Evolutionary conservation across 2,888 invertebrate species (phyloP).

Genomic region (Willowsia nigromaculata): DNA sequence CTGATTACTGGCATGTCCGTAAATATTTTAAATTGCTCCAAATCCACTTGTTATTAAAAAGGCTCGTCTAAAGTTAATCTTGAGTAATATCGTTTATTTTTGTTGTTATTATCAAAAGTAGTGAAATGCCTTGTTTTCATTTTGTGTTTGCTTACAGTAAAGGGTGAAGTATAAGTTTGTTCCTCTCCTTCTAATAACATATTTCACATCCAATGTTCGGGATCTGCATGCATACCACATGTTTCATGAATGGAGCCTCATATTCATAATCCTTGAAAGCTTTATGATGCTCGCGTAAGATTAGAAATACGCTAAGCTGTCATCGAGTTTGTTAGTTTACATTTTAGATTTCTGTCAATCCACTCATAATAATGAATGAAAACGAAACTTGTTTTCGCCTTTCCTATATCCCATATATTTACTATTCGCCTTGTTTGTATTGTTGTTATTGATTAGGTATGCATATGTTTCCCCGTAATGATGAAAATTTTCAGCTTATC

Average conservation of each 20-base stretch:
- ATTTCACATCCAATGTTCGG: not conserved
- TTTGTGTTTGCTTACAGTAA: not conserved
- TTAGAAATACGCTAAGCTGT: conserved; percentile 30
- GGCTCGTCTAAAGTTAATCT: not conserved
- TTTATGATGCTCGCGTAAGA: conserved; percentile 39
- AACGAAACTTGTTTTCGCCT: conserved; percentile 40
- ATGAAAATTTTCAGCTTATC: not conserved
- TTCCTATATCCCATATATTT: not conserved
- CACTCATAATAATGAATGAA: conserved; percentile 50
- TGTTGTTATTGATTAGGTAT: too few species aligned
- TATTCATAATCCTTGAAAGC: conserved; percentile 50
- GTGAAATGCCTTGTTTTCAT: not conserved
- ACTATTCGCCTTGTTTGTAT: too few species aligned
- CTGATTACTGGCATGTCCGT: not conserved
- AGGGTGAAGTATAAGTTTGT: not conserved
- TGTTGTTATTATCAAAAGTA: conserved; percentile 24
- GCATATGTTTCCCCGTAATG: not conserved
- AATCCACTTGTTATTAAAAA: not conserved
- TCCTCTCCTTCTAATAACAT: not conserved
- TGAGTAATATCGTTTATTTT: conserved; percentile 17
- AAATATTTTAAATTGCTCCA: not conserved
- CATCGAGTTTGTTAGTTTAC: conserved; percentile 49
- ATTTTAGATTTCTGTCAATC: conserved; percentile 53
- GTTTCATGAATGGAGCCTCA: conserved; percentile 21
- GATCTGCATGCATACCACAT: not conserved